These are phyloP conservation scores for Hippoglossus hippoglossus DNA, from an alignment of 2,797 vertebrate species.

Conservation along the genomic window DNA sequence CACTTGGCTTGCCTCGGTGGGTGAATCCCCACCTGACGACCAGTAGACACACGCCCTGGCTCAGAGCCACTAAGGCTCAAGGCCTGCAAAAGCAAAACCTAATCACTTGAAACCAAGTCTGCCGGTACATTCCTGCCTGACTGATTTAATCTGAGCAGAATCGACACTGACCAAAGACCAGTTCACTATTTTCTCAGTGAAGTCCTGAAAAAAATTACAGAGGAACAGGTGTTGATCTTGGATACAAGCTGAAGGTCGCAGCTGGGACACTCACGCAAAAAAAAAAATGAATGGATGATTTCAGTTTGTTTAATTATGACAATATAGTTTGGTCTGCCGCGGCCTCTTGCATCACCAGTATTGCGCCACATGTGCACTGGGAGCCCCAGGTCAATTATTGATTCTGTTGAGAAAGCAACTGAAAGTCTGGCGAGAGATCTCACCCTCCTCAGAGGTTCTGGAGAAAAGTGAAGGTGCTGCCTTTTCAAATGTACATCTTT, in stretches of 20 bases:
- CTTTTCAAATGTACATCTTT: too few species aligned
- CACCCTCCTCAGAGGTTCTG: background rate
- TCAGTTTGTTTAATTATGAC: background rate
- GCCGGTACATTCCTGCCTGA: constrained; percentile 42
- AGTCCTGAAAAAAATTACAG: constrained; percentile 1
- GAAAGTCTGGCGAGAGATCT: background rate
- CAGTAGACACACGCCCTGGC: constrained; percentile 56
- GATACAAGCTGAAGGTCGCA: background rate
- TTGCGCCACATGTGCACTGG: background rate
- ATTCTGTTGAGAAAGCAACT: background rate
- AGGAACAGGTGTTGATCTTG: constrained; percentile 41
- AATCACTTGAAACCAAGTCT: constrained; percentile 57
- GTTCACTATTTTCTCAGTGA: constrained; percentile 11
- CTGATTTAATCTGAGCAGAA: constrained; percentile 34
- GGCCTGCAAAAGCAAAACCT: constrained; percentile 50
- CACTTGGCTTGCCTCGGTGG: constrained; percentile 31
- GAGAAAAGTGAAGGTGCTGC: background rate
- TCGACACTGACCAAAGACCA: constrained; percentile 10
- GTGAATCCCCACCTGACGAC: constrained; percentile 49
- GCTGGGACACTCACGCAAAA: background rate
- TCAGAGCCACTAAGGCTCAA: constrained; percentile 38
- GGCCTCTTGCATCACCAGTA: background rate
- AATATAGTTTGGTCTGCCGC: background rate
- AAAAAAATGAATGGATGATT: constrained; percentile 13
- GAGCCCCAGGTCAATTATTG: background rate